phyloP scores from a whole-genome alignment of 2,888 invertebrate genomes.

The Agrotis clavis region DNA sequence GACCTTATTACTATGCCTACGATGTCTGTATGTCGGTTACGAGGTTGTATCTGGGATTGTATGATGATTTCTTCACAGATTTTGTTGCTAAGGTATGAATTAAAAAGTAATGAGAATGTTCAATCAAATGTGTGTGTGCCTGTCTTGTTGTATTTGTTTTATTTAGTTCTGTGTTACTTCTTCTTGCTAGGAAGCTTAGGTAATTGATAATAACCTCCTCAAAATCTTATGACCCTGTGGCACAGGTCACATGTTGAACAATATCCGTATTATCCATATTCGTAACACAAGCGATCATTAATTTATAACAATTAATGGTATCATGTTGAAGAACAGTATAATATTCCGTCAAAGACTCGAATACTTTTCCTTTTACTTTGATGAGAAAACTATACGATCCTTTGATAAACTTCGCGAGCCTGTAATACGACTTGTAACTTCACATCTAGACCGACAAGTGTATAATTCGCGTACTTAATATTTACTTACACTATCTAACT shows the following conservation, averaged over 20 bases:
- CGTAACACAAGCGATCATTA: constrained; percentile 1
- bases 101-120: not conserved
- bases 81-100: constrained; percentile 1
- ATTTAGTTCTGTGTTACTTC: too few relatives aligned
- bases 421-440: constrained; percentile 16
- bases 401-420: constrained; percentile 41
- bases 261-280: too few relatives aligned
- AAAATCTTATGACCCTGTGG: not conserved
- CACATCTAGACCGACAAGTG: not conserved
- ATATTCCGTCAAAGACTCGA: constrained; percentile 8
- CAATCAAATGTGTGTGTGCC: not conserved
- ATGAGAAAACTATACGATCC: constrained; percentile 52
- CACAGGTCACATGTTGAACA: not conserved
- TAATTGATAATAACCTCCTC: too few relatives aligned
- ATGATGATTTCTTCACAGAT: not conserved
- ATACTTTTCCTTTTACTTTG: constrained; percentile 40
- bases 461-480: not conserved
- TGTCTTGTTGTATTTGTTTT: not conserved
- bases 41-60: not conserved
- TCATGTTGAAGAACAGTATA: constrained; percentile 5
- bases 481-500: too few relatives aligned
- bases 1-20: constrained; percentile 11
- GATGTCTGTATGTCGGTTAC: constrained; percentile 9
- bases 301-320: constrained; percentile 4
- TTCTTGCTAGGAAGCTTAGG: too few relatives aligned